phyloP scores from a whole-genome alignment of 2,797 vertebrate genomes.

The Acrossocheilus fasciatus region DNA sequence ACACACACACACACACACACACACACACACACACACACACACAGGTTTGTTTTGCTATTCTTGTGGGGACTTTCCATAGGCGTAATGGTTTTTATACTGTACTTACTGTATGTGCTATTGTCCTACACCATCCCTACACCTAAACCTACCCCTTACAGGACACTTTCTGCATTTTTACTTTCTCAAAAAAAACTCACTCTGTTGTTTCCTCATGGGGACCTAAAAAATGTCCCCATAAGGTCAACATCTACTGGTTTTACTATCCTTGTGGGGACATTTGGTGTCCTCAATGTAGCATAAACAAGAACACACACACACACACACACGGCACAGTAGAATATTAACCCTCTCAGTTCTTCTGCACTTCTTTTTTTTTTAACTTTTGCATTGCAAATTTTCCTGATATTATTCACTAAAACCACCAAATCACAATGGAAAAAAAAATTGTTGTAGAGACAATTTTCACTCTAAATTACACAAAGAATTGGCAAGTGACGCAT shows the following conservation, averaged over 20 bases:
- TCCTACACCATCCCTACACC: too few species aligned
- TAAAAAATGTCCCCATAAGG: too few species aligned
- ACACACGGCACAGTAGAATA: constrained; percentile 14
- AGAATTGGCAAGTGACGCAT: not conserved
- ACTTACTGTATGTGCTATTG: too few species aligned
- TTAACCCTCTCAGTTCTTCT: constrained; percentile 18
- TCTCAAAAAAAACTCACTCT: too few species aligned
- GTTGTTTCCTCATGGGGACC: too few species aligned
- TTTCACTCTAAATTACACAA: not conserved
- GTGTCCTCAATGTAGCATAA: too few species aligned
- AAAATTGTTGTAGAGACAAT: not conserved
- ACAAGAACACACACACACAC: constrained; percentile 1
- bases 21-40: not conserved
- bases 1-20: constrained; percentile 8
- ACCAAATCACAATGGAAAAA: not conserved
- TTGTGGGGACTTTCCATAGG: too few species aligned
- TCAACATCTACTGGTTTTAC: too few species aligned
- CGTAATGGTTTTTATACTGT: too few species aligned
- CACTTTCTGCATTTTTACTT: too few species aligned
- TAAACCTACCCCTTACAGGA: too few species aligned
- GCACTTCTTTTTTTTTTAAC: not conserved
- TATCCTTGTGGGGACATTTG: too few species aligned
- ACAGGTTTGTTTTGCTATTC: not conserved
- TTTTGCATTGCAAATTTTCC: not conserved
- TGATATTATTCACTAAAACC: not conserved